Percentiles rank a stretch among this genome's conserved stretches.
phyloP scores from a whole-genome alignment of 1,140 invertebrate species.

The Parapsyche elsis region DNA sequence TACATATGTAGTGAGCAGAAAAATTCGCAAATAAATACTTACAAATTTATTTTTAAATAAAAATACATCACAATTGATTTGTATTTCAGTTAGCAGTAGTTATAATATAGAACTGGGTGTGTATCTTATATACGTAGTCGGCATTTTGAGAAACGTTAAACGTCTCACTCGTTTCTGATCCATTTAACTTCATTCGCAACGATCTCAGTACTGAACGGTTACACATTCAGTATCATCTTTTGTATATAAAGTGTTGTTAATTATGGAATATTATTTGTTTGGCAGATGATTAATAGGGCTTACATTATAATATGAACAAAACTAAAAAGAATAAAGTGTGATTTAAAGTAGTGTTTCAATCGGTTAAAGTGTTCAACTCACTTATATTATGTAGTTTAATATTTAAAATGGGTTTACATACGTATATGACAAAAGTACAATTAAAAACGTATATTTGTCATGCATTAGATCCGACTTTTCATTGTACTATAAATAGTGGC shows the following conservation, averaged over 20 bases:
- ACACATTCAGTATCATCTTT: neutral
- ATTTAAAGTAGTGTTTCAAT: no score
- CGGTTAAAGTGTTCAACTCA: no score
- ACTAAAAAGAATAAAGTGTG: no score
- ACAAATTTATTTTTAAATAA: neutral
- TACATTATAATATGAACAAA: no score
- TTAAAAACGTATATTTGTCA: no score
- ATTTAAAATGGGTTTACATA: no score
- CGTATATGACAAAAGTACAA: no score
- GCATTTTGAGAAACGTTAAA: conserved; percentile 21
- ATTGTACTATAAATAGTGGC: no score
- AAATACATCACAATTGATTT: neutral
- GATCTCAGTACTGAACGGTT: neutral
- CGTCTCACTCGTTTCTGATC: conserved; percentile 37
- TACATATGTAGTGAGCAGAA: neutral
- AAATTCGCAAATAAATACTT: neutral
- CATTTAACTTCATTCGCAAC: conserved; percentile 35
- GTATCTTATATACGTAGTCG: neutral
- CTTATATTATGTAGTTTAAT: no score
- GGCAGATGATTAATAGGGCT: no score
- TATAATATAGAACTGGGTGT: no score
- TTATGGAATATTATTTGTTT: neutral
- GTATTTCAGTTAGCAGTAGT: neutral
- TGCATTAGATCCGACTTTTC: no score
- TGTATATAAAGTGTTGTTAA: neutral